These are phyloP conservation scores for Urocynchramus pylzowi DNA, from an alignment of 2,113 vertebrate species.

Conservation along the genomic window DNA sequence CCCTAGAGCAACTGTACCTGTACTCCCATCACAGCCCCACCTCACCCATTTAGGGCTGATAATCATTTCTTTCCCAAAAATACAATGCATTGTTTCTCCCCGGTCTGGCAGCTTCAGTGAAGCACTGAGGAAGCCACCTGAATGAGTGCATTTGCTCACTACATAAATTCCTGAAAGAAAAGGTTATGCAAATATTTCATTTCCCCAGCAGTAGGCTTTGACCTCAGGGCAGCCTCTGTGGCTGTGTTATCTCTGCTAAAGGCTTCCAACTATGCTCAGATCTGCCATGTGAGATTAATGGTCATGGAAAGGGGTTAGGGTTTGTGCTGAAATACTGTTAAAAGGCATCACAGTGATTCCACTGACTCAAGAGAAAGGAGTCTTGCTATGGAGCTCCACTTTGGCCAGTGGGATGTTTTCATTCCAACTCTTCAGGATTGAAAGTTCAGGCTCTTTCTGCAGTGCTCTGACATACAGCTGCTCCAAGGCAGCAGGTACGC, in stretches of 20 bases:
- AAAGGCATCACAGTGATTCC: not conserved
- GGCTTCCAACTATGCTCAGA: not conserved
- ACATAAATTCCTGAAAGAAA: conserved; percentile 12
- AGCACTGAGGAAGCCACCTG: not conserved
- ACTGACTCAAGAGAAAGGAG: not conserved
- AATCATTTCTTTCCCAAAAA: not conserved
- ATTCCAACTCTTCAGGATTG: not conserved
- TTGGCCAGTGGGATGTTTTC: not conserved
- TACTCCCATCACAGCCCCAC: not conserved
- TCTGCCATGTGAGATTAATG: not conserved
- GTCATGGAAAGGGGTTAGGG: not conserved
- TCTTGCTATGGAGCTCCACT: not conserved
- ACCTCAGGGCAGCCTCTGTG: not conserved
- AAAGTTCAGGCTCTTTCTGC: not conserved
- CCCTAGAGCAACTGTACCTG: not conserved
- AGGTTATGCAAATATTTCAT: conserved; percentile 42
- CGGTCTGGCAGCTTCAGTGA: not conserved
- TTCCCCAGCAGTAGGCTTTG: not conserved
- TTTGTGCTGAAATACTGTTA: not conserved
- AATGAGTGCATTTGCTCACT: not conserved
- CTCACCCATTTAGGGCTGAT: not conserved
- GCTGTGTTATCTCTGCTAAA: not conserved
- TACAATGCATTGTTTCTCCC: not conserved
- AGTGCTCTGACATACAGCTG: not conserved
- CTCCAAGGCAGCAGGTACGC: not conserved